Conservation (phyloP, 2,797 vertebrate genomes). For the Falco berigora region DNA sequence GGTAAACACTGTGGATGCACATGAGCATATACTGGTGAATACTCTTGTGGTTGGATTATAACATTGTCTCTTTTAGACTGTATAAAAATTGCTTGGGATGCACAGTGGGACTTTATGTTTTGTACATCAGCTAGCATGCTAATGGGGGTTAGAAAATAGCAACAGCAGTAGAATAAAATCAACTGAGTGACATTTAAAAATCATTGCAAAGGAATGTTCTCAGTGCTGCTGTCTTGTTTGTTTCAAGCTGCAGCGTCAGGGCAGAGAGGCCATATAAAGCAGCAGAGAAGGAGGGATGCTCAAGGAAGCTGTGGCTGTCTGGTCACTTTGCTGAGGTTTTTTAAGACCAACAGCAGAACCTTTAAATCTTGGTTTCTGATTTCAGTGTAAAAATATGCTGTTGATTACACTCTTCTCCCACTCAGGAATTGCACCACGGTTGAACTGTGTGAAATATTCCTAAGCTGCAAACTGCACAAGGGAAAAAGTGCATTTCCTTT, state of each 20-base stretch:
- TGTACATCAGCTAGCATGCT: background rate
- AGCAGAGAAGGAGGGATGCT: background rate
- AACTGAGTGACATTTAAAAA: conserved; percentile 49
- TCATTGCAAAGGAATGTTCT: conserved; percentile 62
- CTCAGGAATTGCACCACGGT: background rate
- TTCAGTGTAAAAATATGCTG: background rate
- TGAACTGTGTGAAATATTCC: background rate
- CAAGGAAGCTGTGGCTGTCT: conserved; percentile 3
- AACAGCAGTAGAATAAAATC: conserved; percentile 14
- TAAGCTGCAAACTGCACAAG: background rate
- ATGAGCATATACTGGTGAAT: background rate
- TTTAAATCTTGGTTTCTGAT: background rate
- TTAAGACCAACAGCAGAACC: background rate
- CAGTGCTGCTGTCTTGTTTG: conserved; percentile 35
- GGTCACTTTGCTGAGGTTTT: background rate
- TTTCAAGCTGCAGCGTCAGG: background rate
- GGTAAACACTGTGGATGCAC: background rate
- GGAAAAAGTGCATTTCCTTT: background rate
- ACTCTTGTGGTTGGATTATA: background rate
- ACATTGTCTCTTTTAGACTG: background rate
- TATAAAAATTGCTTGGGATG: background rate
- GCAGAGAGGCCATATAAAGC: conserved; percentile 23
- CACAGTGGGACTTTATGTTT: conserved; percentile 1
- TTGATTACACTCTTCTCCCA: background rate
- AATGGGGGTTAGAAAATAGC: conserved; percentile 13